phyloP scores from a whole-genome alignment of 2,113 vertebrate species.

The Pardalotus punctatus region DNA sequence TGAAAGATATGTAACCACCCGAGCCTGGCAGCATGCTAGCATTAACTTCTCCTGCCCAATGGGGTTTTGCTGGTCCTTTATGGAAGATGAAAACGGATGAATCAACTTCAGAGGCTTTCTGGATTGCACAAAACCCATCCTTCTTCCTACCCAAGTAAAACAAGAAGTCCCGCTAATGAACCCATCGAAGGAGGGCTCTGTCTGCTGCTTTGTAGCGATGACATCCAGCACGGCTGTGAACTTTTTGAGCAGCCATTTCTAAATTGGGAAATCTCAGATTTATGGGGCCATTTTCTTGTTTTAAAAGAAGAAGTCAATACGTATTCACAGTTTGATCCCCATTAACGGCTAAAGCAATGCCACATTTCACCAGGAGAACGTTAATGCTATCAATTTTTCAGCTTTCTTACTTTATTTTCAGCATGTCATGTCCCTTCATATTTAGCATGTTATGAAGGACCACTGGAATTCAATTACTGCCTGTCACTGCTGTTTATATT shows the following conservation, averaged over 20 bases:
- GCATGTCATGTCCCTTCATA: constrained; percentile 43
- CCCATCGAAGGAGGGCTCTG: not conserved
- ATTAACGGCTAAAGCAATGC: constrained; percentile 10
- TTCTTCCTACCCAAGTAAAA: constrained; percentile 15
- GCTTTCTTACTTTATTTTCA: constrained; percentile 53
- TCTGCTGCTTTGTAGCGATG: not conserved
- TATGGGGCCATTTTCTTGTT: constrained; percentile 41
- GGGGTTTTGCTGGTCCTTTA: constrained; percentile 25
- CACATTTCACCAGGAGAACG: constrained; percentile 19
- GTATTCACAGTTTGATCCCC: constrained; percentile 34
- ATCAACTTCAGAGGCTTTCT: constrained; percentile 40
- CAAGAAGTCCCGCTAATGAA: constrained; percentile 14
- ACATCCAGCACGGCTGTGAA: not conserved
- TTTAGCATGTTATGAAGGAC: constrained; percentile 59
- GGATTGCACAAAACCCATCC: not conserved
- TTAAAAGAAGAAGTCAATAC: constrained; percentile 37
- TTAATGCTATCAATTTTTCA: constrained; percentile 53
- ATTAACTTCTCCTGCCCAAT: not conserved
- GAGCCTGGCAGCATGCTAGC: not conserved
- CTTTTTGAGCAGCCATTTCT: constrained; percentile 20
- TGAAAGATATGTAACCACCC: constrained; percentile 10
- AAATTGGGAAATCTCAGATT: constrained; percentile 19
- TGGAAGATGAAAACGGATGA: constrained; percentile 40
- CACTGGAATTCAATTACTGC: constrained; percentile 70
- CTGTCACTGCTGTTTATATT: constrained; percentile 69